Evolutionary conservation across 2,888 invertebrate genomes (phyloP).

Genomic region (Theristus sp.): DNA sequence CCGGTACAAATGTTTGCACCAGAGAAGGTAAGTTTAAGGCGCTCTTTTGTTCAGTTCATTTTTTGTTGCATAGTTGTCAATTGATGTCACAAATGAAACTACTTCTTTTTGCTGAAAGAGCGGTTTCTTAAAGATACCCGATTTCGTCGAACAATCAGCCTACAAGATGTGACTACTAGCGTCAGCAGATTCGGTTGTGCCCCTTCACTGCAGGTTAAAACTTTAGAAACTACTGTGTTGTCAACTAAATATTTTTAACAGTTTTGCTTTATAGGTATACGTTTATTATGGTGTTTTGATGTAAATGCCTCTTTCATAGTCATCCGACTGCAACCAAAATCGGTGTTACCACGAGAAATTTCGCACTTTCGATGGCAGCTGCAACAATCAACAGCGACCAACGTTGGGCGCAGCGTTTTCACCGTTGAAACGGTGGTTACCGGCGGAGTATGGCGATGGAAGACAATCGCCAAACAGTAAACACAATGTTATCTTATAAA

Average conservation of each 20-base stretch:
- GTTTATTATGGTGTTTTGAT: too few species aligned
- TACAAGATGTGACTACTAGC: neutral
- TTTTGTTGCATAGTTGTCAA: too few species aligned
- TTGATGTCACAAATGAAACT: too few species aligned
- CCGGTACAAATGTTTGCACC: too few species aligned
- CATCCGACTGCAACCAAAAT: neutral
- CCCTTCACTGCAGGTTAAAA: neutral
- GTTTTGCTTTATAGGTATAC: too few species aligned
- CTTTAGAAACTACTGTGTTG: too few species aligned
- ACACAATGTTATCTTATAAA: neutral
- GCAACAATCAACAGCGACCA: neutral
- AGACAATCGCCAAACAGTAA: neutral
- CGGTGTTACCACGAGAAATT: neutral
- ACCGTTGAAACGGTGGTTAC: neutral
- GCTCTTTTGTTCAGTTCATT: too few species aligned
- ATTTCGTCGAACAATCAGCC: neutral
- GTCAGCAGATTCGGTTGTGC: neutral
- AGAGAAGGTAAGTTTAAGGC: too few species aligned
- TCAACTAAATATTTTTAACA: too few species aligned
- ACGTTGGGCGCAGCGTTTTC: neutral
- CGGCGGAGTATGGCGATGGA: neutral
- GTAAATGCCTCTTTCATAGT: too few species aligned
- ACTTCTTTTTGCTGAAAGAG: too few species aligned
- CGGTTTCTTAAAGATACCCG: too few species aligned
- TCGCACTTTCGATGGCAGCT: neutral